Percentiles rank a stretch among this genome's conserved stretches.
Conservation (phyloP, 2,888 invertebrate genomes). For the Acanthacorydalis orientalis region DNA sequence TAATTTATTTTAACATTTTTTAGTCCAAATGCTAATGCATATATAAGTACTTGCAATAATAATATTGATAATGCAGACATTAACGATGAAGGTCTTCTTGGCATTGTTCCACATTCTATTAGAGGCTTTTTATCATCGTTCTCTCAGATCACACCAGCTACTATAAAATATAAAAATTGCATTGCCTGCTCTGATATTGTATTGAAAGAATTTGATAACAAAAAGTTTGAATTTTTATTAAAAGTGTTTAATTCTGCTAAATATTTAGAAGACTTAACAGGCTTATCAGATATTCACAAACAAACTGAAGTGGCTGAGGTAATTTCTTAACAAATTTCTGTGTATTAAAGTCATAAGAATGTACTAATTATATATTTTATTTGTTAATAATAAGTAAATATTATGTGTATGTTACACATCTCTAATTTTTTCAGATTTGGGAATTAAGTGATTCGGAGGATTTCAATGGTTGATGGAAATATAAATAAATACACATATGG, state of each 20-base stretch:
- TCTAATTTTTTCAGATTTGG: too few species aligned
- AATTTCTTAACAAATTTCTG: conserved; percentile 10
- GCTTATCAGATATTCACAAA: conserved; percentile 47
- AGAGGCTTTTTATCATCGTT: conserved; percentile 77
- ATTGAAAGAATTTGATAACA: conserved; percentile 28
- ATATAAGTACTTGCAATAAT: conserved; percentile 29
- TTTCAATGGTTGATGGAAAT: neutral
- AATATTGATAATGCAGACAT: conserved; percentile 20
- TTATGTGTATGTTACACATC: too few species aligned
- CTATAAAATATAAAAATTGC: conserved; percentile 74
- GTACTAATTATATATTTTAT: too few species aligned
- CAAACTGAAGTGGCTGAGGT: conserved; percentile 42
- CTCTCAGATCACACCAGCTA: conserved; percentile 69
- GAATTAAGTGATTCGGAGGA: conserved; percentile 5
- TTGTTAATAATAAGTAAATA: too few species aligned
- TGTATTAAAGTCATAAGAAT: neutral
- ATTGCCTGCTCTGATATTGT: conserved; percentile 71
- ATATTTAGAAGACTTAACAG: conserved; percentile 74
- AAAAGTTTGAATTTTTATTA: conserved; percentile 55
- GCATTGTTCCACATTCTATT: conserved; percentile 82
- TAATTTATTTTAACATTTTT: neutral
- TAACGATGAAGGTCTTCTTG: conserved; percentile 46
- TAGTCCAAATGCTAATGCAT: conserved; percentile 20
- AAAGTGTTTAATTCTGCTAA: conserved; percentile 65
- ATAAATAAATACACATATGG: too few species aligned